phyloP scores from a whole-genome alignment of 2,888 invertebrate genomes.

The Spialia ferax region DNA sequence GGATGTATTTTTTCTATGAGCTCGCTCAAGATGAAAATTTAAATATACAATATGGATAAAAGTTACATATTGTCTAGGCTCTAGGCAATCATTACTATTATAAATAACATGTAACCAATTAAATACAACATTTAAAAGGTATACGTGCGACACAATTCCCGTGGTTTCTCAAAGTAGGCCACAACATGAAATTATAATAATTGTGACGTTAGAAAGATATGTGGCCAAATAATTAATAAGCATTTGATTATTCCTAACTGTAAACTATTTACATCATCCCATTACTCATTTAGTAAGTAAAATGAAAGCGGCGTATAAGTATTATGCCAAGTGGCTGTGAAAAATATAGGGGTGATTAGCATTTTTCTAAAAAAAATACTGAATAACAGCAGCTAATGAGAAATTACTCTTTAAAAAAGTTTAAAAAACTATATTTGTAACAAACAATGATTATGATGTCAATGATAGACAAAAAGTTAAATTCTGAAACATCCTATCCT shows the following conservation, averaged over 20 bases:
- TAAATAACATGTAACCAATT: background rate
- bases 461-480: slow-evolving; percentile 4
- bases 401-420: background rate
- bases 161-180: slow-evolving; percentile 11
- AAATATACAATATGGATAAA: too few relatives aligned
- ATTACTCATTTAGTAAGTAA: background rate
- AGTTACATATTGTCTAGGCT: background rate
- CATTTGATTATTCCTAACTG: slow-evolving; percentile 22
- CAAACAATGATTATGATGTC: background rate
- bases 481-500: slow-evolving; percentile 2
- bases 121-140: background rate
- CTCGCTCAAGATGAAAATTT: too few relatives aligned
- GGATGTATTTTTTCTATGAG: too few relatives aligned
- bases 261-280: background rate
- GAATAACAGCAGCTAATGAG: too few relatives aligned
- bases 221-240: background rate
- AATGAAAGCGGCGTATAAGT: background rate
- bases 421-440: background rate
- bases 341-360: background rate
- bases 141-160: background rate
- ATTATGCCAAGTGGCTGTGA: background rate
- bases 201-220: background rate
- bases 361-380: background rate
- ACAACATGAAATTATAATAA: slow-evolving; percentile 13
- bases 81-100: background rate